phyloP scores from a whole-genome alignment of 2,888 invertebrate species.

The Dendrolimus pini region DNA sequence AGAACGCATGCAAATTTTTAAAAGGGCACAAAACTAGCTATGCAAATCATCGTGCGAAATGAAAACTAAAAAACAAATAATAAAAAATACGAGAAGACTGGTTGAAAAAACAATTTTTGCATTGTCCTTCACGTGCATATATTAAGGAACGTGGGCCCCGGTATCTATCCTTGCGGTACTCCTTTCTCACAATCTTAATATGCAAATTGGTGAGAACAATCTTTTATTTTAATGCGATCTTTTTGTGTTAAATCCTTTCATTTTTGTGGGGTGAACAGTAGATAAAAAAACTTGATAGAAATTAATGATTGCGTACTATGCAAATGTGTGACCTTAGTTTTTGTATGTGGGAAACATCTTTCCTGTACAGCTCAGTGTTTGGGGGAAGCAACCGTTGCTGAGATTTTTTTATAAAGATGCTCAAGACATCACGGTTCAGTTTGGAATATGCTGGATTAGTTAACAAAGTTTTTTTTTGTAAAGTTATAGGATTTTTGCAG shows the following conservation, averaged over 20 bases:
- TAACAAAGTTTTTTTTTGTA: too few relatives aligned
- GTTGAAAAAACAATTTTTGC: constrained; percentile 65
- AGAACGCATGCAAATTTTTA: constrained; percentile 54
- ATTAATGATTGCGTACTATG: constrained; percentile 67
- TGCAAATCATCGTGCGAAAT: constrained; percentile 74
- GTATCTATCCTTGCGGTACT: constrained; percentile 44
- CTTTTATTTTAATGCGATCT: constrained; percentile 75
- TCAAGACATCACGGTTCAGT: too few relatives aligned
- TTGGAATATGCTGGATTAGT: too few relatives aligned
- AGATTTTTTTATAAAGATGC: constrained; percentile 2
- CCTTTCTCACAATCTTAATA: constrained; percentile 64
- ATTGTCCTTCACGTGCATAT: constrained; percentile 56
- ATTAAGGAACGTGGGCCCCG: constrained; percentile 47
- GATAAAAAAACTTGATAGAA: constrained; percentile 45
- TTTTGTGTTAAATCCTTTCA: constrained; percentile 65
- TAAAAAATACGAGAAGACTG: constrained; percentile 63
- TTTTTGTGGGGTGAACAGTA: constrained; percentile 46
- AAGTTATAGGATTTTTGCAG: too few relatives aligned
- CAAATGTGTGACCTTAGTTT: constrained; percentile 45
- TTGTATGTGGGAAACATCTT: constrained; percentile 49
- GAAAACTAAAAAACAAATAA: constrained; percentile 66
- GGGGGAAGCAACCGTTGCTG: constrained; percentile 27
- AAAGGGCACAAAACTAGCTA: constrained; percentile 62
- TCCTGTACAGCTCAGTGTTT: constrained; percentile 21
- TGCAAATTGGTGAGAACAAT: constrained; percentile 66